These are phyloP conservation scores for Trissoscelio sp. DNA, from an alignment of 2,888 invertebrate species.

Conservation along the genomic window DNA sequence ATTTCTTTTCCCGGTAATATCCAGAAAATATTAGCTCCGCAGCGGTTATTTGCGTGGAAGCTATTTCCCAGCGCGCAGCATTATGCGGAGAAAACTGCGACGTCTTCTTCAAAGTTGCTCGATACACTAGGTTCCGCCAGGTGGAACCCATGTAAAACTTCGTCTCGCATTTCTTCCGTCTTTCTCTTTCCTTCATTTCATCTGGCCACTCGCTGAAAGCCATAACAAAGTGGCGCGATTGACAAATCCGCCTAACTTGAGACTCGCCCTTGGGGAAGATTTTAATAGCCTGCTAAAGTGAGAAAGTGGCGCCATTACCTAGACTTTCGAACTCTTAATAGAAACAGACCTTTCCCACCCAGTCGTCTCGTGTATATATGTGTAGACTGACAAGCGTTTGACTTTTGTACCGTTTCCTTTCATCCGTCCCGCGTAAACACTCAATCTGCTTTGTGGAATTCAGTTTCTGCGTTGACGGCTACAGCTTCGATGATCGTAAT, in stretches of 20 bases:
- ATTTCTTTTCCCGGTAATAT: constrained; percentile 32
- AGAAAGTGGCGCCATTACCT: constrained; percentile 61
- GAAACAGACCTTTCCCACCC: constrained; percentile 53
- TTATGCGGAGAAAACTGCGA: constrained; percentile 9
- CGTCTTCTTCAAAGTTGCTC: constrained; percentile 33
- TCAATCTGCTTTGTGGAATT: constrained; percentile 47
- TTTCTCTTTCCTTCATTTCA: not conserved
- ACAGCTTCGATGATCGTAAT: constrained; percentile 22
- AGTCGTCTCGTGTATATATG: constrained; percentile 12
- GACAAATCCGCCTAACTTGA: constrained; percentile 42
- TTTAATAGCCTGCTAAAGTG: constrained; percentile 64
- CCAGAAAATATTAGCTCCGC: constrained; percentile 11
- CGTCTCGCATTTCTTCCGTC: not conserved
- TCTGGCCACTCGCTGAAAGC: constrained; percentile 40
- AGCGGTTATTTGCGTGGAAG: constrained; percentile 24
- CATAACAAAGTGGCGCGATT: constrained; percentile 58
- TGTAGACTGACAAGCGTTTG: constrained; percentile 35
- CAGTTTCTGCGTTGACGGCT: constrained; percentile 20
- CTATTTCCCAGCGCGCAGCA: constrained; percentile 22
- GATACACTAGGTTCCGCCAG: constrained; percentile 23
- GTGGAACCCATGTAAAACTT: constrained; percentile 24
- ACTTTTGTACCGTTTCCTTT: constrained; percentile 45
- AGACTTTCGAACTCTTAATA: constrained; percentile 65
- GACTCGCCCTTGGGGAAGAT: constrained; percentile 52
- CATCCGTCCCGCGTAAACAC: constrained; percentile 45